Evolutionary conservation across 2,113 vertebrate species (phyloP).

Genomic region (Erpornis zantholeuca): DNA sequence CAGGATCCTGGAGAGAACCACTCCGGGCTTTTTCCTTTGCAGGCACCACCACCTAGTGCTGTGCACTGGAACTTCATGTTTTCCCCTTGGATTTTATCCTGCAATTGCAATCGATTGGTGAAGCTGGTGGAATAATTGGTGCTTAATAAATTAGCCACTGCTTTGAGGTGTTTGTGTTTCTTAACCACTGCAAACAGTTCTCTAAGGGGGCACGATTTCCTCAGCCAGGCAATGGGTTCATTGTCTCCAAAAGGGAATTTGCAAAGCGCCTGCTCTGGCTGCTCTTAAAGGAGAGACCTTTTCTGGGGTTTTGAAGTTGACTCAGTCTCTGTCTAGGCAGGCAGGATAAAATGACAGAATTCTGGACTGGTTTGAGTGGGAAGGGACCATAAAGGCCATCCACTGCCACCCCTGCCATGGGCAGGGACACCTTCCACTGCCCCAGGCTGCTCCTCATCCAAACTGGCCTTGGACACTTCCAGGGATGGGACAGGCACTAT

Average conservation of each 20-base stretch:
- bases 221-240: no score
- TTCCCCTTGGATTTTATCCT: neutral
- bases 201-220: neutral
- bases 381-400: neutral
- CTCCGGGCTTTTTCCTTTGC: neutral
- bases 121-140: neutral
- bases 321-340: neutral
- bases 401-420: neutral
- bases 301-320: neutral
- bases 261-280: rapidly evolving
- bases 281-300: neutral
- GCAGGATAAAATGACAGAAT: neutral
- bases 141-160: neutral
- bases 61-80: neutral
- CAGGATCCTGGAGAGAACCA: neutral
- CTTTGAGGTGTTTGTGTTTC: neutral
- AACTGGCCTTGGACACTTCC: neutral
- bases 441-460: neutral
- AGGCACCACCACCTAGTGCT: constrained; percentile 35
- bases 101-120: neutral
- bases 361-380: neutral
- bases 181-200: neutral
- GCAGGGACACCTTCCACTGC: neutral
- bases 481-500: neutral
- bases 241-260: neutral